Conservation (phyloP, 1,140 invertebrate genomes). For the Sminthurinus signatus region DNA sequence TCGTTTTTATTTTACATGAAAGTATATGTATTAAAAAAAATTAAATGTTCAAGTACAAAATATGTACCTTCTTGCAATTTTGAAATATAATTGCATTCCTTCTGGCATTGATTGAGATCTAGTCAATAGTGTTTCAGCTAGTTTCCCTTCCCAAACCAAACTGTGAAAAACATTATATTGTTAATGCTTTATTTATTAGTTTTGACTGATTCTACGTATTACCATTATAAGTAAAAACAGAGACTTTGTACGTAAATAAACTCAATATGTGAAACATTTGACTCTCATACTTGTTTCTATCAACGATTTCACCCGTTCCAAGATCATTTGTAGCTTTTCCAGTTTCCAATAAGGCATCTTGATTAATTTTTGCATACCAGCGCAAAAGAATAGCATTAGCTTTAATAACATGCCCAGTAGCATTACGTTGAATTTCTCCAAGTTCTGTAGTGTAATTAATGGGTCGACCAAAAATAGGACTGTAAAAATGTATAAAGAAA, state of each 20-base stretch:
- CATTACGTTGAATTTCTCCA: conserved; percentile 55
- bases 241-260: no score
- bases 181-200: no score
- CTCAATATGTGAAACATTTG: no score
- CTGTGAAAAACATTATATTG: no score
- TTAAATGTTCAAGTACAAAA: conserved; percentile 3
- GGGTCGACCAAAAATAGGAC: conserved; percentile 58
- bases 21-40: conserved; percentile 1
- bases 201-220: no score
- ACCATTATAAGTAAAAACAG: no score
- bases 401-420: conserved; percentile 55
- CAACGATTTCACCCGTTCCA: conserved; percentile 57
- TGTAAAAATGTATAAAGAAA: conserved; percentile 43
- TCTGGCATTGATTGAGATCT: conserved; percentile 43
- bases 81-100: conserved; percentile 53
- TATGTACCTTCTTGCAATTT: conserved; percentile 57
- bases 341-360: conserved; percentile 54
- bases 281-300: conserved; percentile 39
- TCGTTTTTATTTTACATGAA: no score
- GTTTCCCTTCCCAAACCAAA: conserved; percentile 58
- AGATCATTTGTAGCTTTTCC: conserved; percentile 58
- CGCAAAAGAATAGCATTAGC: conserved; percentile 57
- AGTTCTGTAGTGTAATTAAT: conserved; percentile 59
- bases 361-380: conserved; percentile 61
- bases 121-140: conserved; percentile 51